Evolutionary conservation across 2,113 vertebrate genomes (phyloP), one percentile per base, ranked within the genome.

Genomic region (Pseudonaja textilis): DNA sequence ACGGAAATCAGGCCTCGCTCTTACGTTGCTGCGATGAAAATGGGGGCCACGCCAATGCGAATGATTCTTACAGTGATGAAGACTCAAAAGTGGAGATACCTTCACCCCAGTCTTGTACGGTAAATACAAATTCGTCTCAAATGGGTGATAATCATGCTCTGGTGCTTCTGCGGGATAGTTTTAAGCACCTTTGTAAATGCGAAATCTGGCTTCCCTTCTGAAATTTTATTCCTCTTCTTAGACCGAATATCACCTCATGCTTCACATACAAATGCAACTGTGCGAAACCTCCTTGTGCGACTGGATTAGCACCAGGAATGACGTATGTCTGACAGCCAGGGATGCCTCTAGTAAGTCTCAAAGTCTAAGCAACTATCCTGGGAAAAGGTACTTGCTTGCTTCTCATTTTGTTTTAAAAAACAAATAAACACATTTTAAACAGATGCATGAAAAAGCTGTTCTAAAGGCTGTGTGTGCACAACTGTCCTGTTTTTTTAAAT

Each of bases 261-360:
- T 99, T 93, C 98, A 99, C 94, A 99, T 99, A 91, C 99, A 99
- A 96, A 99, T 99, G 99, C 99, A 99, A 93, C 96, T 99, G 54
- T 99, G 99, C 95, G 98, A 99, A 94, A 98, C 96, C 50, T 99
- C 99, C 0, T 94, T 99, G 93, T 99, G 98, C 97, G 99, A 99
- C 91, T 99, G 99, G 99, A 99, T 99, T 95, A 94, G 94, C 42
- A 98, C 98, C 92, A 98, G 98, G 92, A 99, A 99, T 92, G 88
- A 56, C 90, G 94, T 93, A 54, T 97, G 93, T 91, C 92, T 95
- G 42, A 92, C 22, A 61, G 89, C 96, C 93, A 96, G 97, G 0
- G 95, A 97, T 81, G 39, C 90, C 54, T 95, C 96, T 0, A 96
- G 98, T 98, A 95, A 98, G 98, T 96, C 85, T 91, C 3, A 0